phyloP scores from a whole-genome alignment of 1,140 invertebrate genomes.

The Anoplophora glabripennis region DNA sequence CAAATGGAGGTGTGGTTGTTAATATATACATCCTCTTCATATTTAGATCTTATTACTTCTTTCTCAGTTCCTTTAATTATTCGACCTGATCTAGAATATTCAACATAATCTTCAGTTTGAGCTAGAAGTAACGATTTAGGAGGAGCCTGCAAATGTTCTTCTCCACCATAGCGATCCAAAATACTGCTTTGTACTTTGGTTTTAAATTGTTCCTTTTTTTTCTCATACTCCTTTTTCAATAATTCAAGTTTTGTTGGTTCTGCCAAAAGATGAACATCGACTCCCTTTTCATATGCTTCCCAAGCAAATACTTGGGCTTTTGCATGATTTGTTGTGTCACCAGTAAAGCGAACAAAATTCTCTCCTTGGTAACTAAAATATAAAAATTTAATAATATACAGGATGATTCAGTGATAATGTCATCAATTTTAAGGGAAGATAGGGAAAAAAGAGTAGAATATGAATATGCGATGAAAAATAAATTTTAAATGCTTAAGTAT shows the following conservation, averaged over 20 bases:
- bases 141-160: conserved; percentile 84
- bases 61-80: conserved; percentile 83
- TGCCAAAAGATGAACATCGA: conserved; percentile 94
- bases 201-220: conserved; percentile 86
- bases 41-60: conserved; percentile 79
- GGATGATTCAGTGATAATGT: too few species aligned
- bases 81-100: conserved; percentile 93
- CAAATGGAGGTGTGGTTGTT: conserved; percentile 94
- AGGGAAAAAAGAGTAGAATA: too few species aligned
- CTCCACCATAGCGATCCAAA: conserved; percentile 86
- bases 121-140: conserved; percentile 84
- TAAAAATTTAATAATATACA: not conserved
- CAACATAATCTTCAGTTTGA: conserved; percentile 94
- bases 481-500: too few species aligned
- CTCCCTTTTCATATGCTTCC: conserved; percentile 91
- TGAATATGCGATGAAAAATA: too few species aligned
- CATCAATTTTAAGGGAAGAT: too few species aligned
- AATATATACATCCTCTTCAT: conserved; percentile 91
- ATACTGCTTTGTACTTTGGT: conserved; percentile 69
- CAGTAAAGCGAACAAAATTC: conserved; percentile 91
- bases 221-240: conserved; percentile 84
- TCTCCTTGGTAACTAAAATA: conserved; percentile 84
- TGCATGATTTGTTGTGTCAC: conserved; percentile 89
- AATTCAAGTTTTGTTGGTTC: conserved; percentile 97
- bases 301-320: conserved; percentile 96